Percentiles rank a stretch among this genome's conserved stretches.
These are phyloP conservation scores for Anhinga anhinga DNA, from an alignment of 2,113 vertebrate genomes.

Conservation along the genomic window DNA sequence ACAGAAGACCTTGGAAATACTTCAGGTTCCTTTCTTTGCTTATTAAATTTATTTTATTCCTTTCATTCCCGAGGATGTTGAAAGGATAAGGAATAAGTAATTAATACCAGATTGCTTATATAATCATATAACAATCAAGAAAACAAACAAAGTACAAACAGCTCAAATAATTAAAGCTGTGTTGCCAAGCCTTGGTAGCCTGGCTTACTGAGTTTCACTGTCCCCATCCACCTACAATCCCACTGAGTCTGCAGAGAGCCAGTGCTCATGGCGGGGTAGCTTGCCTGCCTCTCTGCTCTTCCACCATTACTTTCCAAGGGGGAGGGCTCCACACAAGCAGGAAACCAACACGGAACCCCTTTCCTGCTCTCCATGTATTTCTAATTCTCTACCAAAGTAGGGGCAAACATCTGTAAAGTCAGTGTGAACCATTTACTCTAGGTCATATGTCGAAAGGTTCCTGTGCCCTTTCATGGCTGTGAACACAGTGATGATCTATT, in stretches of 20 bases:
- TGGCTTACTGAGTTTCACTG: background rate
- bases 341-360: background rate
- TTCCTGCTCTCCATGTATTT: background rate
- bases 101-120: background rate
- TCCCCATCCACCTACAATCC: background rate
- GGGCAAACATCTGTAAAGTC: background rate
- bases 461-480: background rate
- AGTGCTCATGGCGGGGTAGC: background rate
- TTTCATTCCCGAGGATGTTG: background rate
- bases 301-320: background rate
- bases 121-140: background rate
- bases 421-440: background rate
- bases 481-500: background rate
- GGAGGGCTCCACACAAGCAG: background rate
- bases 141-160: background rate
- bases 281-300: background rate
- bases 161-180: background rate
- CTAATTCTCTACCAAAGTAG: background rate
- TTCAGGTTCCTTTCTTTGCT: background rate
- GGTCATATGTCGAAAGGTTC: background rate
- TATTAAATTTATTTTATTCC: background rate
- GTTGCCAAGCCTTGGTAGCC: background rate
- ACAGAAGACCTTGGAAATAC: background rate
- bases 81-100: background rate
- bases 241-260: background rate